Conservation (phyloP, 2,113 vertebrate genomes). For the Oophaga pumilio region DNA sequence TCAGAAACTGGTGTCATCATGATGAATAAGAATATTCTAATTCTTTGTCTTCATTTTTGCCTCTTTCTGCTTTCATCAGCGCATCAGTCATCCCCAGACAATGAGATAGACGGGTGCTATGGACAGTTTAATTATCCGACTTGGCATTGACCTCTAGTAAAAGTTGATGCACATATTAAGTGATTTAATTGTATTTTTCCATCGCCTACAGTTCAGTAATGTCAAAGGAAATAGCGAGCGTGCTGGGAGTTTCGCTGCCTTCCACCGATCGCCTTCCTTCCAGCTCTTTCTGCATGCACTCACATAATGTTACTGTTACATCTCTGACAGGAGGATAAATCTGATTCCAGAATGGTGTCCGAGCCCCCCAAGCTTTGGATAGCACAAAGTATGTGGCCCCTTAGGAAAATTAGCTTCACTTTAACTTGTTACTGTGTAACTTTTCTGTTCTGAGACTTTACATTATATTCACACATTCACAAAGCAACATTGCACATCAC, state of each 20-base stretch:
- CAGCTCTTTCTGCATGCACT: slow-evolving; percentile 11
- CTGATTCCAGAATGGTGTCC: background rate
- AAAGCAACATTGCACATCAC: background rate
- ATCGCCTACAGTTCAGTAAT: slow-evolving; percentile 23
- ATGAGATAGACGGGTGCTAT: slow-evolving; percentile 17
- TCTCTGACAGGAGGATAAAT: slow-evolving; percentile 20
- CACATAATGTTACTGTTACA: slow-evolving; percentile 23
- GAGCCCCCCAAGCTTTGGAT: background rate
- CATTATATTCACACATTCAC: background rate
- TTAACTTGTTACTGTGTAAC: background rate
- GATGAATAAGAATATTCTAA: background rate
- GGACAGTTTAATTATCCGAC: slow-evolving; percentile 38
- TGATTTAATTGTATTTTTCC: slow-evolving; percentile 49
- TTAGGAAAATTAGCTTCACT: background rate
- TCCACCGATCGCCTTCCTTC: slow-evolving; percentile 1
- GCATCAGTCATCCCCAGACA: background rate
- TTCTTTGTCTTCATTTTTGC: background rate
- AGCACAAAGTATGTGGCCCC: background rate
- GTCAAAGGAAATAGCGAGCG: slow-evolving; percentile 37
- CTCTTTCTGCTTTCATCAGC: background rate
- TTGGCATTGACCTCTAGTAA: slow-evolving; percentile 39
- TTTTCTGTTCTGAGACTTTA: background rate
- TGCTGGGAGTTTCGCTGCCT: slow-evolving; percentile 4
- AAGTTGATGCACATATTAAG: slow-evolving; percentile 14
- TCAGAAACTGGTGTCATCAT: background rate